Conservation (phyloP, 2,888 invertebrate genomes). For the Brenthis ino region DNA sequence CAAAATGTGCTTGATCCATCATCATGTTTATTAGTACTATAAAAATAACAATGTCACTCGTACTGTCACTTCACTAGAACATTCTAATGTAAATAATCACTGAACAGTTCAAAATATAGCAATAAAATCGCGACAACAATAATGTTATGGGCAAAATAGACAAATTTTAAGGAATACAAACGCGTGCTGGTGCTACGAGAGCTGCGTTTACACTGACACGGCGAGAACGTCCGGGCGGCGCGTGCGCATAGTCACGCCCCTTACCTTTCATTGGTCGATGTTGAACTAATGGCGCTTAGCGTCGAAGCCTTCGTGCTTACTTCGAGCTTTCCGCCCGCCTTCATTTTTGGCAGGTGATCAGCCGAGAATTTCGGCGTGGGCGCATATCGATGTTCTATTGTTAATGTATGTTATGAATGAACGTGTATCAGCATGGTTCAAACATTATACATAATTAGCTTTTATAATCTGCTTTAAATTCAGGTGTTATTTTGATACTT, state of each 20-base stretch:
- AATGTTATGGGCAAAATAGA: slow-evolving; percentile 61
- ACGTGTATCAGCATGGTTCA: slow-evolving; percentile 18
- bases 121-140: slow-evolving; percentile 53
- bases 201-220: slow-evolving; percentile 72
- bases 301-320: slow-evolving; percentile 61
- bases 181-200: slow-evolving; percentile 66
- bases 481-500: background rate
- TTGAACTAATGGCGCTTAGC: slow-evolving; percentile 59
- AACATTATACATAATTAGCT: slow-evolving; percentile 17
- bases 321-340: slow-evolving; percentile 74
- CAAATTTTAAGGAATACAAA: slow-evolving; percentile 48
- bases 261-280: slow-evolving; percentile 56
- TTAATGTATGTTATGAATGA: slow-evolving; percentile 33
- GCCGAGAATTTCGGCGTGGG: slow-evolving; percentile 65
- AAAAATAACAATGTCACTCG: slow-evolving; percentile 47
- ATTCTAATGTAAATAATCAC: slow-evolving; percentile 48
- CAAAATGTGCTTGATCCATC: slow-evolving; percentile 79
- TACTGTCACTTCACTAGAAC: slow-evolving; percentile 68
- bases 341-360: slow-evolving; percentile 66
- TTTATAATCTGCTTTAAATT: background rate
- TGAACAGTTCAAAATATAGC: slow-evolving; percentile 36
- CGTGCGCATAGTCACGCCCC: slow-evolving; percentile 71
- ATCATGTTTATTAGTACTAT: slow-evolving; percentile 55
- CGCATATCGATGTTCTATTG: slow-evolving; percentile 45
- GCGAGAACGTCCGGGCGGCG: slow-evolving; percentile 64